Conservation (phyloP, 2,888 invertebrate genomes). For the Mythimna lalbum region DNA sequence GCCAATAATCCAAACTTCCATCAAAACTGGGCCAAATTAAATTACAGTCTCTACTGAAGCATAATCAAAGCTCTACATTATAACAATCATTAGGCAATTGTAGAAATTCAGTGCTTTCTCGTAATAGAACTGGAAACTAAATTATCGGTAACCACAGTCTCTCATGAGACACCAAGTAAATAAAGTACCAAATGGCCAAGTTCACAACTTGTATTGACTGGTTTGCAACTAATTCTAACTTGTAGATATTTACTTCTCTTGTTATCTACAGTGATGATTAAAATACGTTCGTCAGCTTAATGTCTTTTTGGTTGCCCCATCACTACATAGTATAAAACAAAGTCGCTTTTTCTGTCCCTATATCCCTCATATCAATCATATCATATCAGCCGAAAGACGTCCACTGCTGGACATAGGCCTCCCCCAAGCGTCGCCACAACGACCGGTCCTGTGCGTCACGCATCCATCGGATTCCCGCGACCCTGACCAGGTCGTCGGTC, state of each 20-base stretch:
- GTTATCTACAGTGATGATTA: not conserved
- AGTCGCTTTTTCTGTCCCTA: too few species aligned
- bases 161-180: not conserved
- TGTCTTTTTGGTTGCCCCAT: not conserved
- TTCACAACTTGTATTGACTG: constrained; percentile 33
- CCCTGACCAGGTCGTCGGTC: too few species aligned
- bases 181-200: constrained; percentile 35
- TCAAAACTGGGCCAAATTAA: not conserved
- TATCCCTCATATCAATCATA: too few species aligned
- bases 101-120: not conserved
- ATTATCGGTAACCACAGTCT: constrained; percentile 6
- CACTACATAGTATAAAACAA: too few species aligned
- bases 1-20: not conserved
- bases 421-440: too few species aligned
- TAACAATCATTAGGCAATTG: not conserved
- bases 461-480: too few species aligned
- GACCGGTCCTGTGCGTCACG: too few species aligned
- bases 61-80: too few species aligned
- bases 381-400: too few species aligned
- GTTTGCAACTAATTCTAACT: constrained; percentile 33
- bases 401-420: too few species aligned
- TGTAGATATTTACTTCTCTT: constrained; percentile 27
- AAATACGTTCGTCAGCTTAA: not conserved
- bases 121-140: constrained; percentile 17
- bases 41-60: too few species aligned